Base-by-base conservation (phyloP, 1,140 invertebrate genomes). In the Antheraea mylitta region DNA sequence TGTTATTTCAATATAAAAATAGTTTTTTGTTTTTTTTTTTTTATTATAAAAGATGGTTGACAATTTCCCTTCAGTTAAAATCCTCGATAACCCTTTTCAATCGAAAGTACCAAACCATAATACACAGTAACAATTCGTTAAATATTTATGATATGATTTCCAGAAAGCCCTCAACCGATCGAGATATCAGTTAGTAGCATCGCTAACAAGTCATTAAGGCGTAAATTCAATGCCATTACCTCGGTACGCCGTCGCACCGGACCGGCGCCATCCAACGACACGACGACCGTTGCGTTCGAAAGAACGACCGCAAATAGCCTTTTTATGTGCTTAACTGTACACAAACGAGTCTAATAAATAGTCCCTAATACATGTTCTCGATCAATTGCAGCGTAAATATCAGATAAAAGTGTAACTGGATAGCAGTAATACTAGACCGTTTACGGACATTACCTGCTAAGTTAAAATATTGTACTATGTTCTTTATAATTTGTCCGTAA, bases 161-260 rank as follows among this genome's bases (percentile, higher is more conserved):
- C 30, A 65, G 64, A 18, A 62, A 68, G 63, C 42, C 59, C 45
- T 53, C 45, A n/a, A 16, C 36, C 19, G 67, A 73, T 73, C 71
- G 67, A 69, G 9, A 53, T 53, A 67, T 69, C 65, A 68, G 18
- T 63, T 63, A 37, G 70, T 68, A 62, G 58, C 38, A 69, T 69
- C 65, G 45, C 59, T 42, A 53, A 67, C 30, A 67, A 73, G 66
- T 74, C 72, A 74, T 77, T 74, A 77, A 68, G 22, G 72, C 67
- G 71, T 67, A 64, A 70, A 77, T 74, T 77, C 75, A 71, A 68
- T 74, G 75, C 72, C 70, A 77, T 74, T 72, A 72, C 62, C 68
- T 63, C 64, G 71, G 58, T 64, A 53, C 64, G 64, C 68, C 60
- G 38, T 69, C 75, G 68, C 66, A n/a, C n/a, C n/a, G n/a, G n/a